Conservation (phyloP, 2,888 invertebrate species). For the Nebria salina region DNA sequence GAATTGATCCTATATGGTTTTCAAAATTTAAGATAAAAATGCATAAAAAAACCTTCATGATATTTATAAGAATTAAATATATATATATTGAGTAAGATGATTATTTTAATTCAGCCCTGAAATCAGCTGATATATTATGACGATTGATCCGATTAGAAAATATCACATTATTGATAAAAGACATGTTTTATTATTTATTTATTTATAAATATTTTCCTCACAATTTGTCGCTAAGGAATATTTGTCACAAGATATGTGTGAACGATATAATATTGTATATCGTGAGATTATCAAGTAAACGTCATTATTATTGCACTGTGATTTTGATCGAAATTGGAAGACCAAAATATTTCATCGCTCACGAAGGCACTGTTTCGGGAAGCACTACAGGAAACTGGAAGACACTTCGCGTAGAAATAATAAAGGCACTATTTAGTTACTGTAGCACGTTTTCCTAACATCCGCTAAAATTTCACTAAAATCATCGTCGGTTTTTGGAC, state of each 20-base stretch:
- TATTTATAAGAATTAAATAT: no score
- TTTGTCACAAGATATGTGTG: not conserved
- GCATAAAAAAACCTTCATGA: no score
- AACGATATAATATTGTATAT: not conserved
- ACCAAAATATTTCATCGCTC: not conserved
- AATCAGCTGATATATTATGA: not conserved
- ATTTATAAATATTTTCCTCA: not conserved
- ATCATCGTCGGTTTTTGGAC: conserved; percentile 78
- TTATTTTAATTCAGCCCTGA: not conserved
- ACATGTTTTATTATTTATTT: not conserved
- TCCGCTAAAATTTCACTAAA: conserved; percentile 90
- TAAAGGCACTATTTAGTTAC: conserved; percentile 66
- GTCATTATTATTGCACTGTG: conserved; percentile 29
- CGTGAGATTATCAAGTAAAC: conserved; percentile 12
- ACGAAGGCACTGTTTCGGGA: not conserved
- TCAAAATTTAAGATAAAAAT: no score
- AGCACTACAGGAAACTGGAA: conserved; percentile 12
- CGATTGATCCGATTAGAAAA: conserved; percentile 1
- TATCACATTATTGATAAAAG: not conserved
- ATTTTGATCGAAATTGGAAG: conserved; percentile 8
- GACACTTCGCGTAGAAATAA: conserved; percentile 11
- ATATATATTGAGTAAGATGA: no score
- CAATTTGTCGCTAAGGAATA: not conserved
- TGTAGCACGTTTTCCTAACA: conserved; percentile 87
- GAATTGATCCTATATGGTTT: no score